These are phyloP conservation scores for Lynx canadensis DNA, from an alignment of 2,113 vertebrate genomes.

Conservation along the genomic window DNA sequence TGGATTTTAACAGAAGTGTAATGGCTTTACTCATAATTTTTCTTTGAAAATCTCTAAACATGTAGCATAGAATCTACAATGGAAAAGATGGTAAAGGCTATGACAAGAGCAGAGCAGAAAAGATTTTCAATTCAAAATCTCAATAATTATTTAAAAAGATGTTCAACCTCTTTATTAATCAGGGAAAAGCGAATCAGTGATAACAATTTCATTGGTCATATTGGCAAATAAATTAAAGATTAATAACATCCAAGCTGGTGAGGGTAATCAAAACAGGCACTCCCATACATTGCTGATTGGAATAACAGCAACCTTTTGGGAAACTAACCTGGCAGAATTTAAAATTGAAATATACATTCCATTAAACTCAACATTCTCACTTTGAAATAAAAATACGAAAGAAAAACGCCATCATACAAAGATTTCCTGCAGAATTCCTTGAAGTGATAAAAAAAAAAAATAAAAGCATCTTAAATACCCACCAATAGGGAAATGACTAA, in stretches of 20 bases:
- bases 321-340: background rate
- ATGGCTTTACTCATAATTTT: background rate
- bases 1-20: background rate
- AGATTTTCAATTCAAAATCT: background rate
- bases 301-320: background rate
- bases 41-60: background rate
- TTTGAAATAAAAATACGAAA: background rate
- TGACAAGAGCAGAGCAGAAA: background rate
- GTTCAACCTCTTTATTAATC: background rate
- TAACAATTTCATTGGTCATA: background rate
- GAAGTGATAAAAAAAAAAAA: background rate
- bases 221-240: background rate
- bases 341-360: background rate
- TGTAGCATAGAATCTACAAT: background rate
- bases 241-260: background rate
- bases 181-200: background rate
- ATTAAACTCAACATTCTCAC: background rate
- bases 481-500: background rate
- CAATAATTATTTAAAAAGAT: background rate
- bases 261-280: background rate
- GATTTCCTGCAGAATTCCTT: background rate
- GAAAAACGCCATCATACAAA: background rate
- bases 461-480: background rate
- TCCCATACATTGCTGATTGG: background rate
- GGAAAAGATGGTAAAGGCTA: background rate